Conservation (phyloP, 2,888 invertebrate species). For the Napeogenes inachia region DNA sequence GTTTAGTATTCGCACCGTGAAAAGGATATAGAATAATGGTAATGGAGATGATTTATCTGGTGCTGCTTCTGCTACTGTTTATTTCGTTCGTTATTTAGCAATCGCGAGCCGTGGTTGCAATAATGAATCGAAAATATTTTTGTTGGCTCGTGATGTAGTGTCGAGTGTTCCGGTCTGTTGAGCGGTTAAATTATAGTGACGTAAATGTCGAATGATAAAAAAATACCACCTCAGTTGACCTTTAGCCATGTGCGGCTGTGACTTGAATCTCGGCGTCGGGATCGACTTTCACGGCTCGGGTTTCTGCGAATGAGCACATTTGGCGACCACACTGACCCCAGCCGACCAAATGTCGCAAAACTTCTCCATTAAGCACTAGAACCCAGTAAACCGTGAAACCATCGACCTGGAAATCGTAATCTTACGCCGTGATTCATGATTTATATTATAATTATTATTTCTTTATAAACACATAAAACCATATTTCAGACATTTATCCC, state of each 20-base stretch:
- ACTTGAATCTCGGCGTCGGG: conserved; percentile 60
- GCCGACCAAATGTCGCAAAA: conserved; percentile 60
- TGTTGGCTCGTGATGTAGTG: conserved; percentile 33
- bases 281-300: conserved; percentile 51
- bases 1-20: conserved; percentile 59
- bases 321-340: conserved; percentile 59
- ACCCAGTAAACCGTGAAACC: conserved; percentile 48
- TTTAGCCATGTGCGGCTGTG: conserved; percentile 64
- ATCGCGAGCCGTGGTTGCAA: conserved; percentile 41
- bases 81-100: conserved; percentile 60
- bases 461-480: too few species aligned
- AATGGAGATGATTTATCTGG: conserved; percentile 68
- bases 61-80: conserved; percentile 57
- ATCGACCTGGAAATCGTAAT: conserved; percentile 33
- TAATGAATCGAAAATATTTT: conserved; percentile 55
- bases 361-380: conserved; percentile 49
- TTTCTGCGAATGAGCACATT: conserved; percentile 63
- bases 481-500: too few species aligned
- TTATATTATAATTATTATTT: not conserved
- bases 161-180: too few species aligned
- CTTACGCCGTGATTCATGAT: conserved; percentile 36
- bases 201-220: conserved; percentile 58
- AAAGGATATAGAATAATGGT: conserved; percentile 65
- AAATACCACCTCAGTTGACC: conserved; percentile 67
- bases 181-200: conserved; percentile 26